Conservation (phyloP, 2,888 invertebrate genomes). For the Steromphala cineraria region DNA sequence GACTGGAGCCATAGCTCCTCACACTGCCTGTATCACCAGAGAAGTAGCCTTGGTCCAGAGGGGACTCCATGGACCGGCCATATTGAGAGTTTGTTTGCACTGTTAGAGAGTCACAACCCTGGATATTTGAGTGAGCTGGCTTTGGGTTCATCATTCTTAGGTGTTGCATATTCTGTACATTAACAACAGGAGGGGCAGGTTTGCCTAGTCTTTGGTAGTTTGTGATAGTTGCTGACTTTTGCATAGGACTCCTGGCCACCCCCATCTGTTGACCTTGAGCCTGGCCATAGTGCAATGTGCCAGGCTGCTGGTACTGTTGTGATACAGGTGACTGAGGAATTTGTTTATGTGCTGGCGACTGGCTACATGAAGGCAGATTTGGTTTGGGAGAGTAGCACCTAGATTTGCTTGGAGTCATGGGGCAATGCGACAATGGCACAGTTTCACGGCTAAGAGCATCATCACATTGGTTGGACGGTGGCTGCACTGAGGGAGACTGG, state of each 20-base stretch:
- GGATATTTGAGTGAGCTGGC: neutral
- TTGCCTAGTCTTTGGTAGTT: constrained; percentile 39
- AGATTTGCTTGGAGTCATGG: constrained; percentile 17
- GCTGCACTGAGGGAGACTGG: constrained; percentile 45
- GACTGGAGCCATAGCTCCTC: constrained; percentile 57
- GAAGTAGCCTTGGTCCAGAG: constrained; percentile 69
- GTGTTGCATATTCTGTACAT: constrained; percentile 65
- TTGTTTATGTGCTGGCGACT: constrained; percentile 13
- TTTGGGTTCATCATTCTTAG: constrained; percentile 27
- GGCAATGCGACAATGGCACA: constrained; percentile 7
- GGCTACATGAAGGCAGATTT: constrained; percentile 29
- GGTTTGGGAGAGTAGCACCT: constrained; percentile 32
- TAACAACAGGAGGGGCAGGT: constrained; percentile 67
- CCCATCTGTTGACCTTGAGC: constrained; percentile 13
- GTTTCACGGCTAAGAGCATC: neutral
- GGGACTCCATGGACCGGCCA: constrained; percentile 59
- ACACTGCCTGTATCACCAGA: constrained; percentile 66
- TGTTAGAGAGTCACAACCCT: neutral
- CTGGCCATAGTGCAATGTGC: constrained; percentile 26
- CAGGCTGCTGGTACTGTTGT: neutral
- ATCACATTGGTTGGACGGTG: constrained; percentile 26
- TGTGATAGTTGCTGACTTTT: constrained; percentile 5
- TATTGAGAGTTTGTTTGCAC: constrained; percentile 6
- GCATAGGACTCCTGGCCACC: neutral
- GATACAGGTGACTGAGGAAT: constrained; percentile 6